Conservation (phyloP, 2,888 invertebrate species). For the Tethea ocularis region DNA sequence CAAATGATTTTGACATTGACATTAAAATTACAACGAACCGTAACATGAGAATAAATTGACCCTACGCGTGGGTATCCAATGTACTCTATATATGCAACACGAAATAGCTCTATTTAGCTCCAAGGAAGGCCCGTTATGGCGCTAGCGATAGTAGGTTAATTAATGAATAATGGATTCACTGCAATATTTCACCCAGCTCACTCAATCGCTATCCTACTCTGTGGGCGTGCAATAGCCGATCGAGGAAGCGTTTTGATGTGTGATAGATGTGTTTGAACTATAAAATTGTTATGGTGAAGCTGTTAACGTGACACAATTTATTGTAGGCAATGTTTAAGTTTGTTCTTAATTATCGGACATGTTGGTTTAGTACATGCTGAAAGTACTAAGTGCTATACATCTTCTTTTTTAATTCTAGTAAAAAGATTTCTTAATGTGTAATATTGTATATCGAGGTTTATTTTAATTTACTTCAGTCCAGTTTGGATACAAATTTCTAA, state of each 20-base stretch:
- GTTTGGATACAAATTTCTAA: neutral
- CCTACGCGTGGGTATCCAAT: neutral
- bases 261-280: slow-evolving; percentile 34
- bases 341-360: neutral
- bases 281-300: neutral
- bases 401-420: too few species aligned
- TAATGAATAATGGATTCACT: slow-evolving; percentile 73
- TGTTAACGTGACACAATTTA: neutral
- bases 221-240: slow-evolving; percentile 39
- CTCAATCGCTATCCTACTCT: slow-evolving; percentile 39
- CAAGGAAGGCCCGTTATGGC: slow-evolving; percentile 58
- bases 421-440: too few species aligned
- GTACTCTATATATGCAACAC: slow-evolving; percentile 14
- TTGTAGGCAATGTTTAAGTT: neutral
- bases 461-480: neutral
- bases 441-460: neutral
- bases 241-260: slow-evolving; percentile 43
- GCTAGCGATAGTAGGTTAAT: slow-evolving; percentile 65
- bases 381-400: too few species aligned
- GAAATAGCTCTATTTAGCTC: slow-evolving; percentile 34
- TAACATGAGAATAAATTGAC: slow-evolving; percentile 4
- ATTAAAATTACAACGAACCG: neutral
- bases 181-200: slow-evolving; percentile 67
- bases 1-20: slow-evolving; percentile 6
- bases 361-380: too few species aligned